phyloP scores from a whole-genome alignment of 2,888 invertebrate species.

The Ischnura elegans region DNA sequence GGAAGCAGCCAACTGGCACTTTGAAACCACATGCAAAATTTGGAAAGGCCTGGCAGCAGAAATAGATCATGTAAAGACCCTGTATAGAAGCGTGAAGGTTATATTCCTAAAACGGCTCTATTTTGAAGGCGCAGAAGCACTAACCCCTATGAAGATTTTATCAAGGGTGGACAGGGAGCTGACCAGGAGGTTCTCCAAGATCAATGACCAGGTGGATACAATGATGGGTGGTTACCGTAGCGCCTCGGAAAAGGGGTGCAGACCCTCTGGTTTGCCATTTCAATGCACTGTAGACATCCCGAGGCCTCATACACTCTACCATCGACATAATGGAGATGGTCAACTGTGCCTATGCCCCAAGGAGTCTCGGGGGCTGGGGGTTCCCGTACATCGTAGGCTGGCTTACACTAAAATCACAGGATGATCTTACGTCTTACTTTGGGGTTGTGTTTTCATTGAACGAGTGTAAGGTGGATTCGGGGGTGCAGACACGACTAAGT shows the following conservation, averaged over 20 bases:
- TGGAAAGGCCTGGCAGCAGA: not conserved
- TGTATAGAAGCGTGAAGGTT: not conserved
- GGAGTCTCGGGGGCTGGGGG: not conserved
- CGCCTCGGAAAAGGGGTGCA: not conserved
- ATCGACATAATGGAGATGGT: not conserved
- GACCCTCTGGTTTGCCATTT: not conserved
- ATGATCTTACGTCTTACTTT: not conserved
- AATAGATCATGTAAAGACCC: not conserved
- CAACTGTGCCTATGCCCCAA: not conserved
- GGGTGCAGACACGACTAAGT: not conserved
- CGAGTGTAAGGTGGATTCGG: not conserved
- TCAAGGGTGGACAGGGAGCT: not conserved
- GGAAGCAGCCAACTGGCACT: not conserved
- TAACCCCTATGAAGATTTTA: not conserved
- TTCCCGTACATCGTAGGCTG: not conserved
- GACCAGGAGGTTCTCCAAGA: not conserved
- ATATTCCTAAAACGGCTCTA: not conserved
- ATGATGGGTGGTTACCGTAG: not conserved
- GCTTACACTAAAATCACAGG: not conserved
- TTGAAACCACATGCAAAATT: not conserved
- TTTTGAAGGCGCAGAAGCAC: not conserved
- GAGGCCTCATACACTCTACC: not conserved
- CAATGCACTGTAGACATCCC: not conserved
- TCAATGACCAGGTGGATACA: not conserved
- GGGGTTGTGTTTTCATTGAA: not conserved